Evolutionary conservation across 2,797 vertebrate genomes (phyloP), one percentile per base, ranked within the genome.

Genomic region (Trematomus bernacchii): DNA sequence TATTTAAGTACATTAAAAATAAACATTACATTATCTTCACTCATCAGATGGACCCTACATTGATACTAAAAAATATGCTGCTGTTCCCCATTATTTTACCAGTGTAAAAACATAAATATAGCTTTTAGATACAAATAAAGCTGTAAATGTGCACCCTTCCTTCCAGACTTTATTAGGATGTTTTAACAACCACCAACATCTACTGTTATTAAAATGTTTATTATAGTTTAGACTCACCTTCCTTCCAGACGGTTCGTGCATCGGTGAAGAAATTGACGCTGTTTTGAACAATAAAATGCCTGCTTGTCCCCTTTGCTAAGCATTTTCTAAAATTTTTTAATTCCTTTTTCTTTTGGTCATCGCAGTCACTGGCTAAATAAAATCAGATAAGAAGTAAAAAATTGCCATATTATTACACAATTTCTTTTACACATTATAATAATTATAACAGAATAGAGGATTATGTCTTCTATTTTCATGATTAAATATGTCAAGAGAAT

Each of bases 221-320:
- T 51, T 3, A 16, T 6, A 42, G 11, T 40, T 77, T 59, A n/a
- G 5, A 78, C 79, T 82, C 12, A 80, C 76, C 1, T 0, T 0
- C 0, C 0, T 0, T 0, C 33, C 6, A 37, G 9, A 0, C 0
- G 1, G 0, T 0, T 0, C 0, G 0, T 40, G 0, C 8, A 0
- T 0, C 1, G 51, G 83, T 43, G 52, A 43, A 0, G 3, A 40
- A 64, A 8, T n/a, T 30, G 79, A 85, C 87, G 13, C 40, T 54
- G 12, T 84, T 84, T 18, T 3, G 23, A 67, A 87, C 33, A 50
- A 87, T 0, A 2, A 44, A 0, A 42, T 0, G 2, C 43, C 6
- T 37, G 7, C 0, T 0, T 0, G 1, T 1, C 0, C 0, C 1
- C 33, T 37, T 8, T 2, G 0, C 1, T 7, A 37, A 37, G 33